Base-by-base conservation (phyloP, 2,797 vertebrate species). In the Sebastes kiyomatsui region DNA sequence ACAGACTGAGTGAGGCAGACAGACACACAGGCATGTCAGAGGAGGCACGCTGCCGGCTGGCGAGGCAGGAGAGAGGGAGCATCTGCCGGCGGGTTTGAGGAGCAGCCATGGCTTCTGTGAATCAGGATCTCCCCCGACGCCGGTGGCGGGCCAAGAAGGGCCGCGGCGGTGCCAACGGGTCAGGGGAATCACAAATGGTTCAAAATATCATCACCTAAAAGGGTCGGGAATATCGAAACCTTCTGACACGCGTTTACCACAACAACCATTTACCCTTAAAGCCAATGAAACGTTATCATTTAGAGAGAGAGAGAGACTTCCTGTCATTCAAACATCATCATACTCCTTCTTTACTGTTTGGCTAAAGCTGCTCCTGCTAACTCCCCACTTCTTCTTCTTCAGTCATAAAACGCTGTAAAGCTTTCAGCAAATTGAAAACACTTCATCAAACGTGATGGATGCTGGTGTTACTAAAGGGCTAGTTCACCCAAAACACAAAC, bases 61-160 rank as follows among this genome's bases (percentile, higher is more conserved):
- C 88, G 73, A 85, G 82, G 84, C 89, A 71, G 90, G 90, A 89
- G 74, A 77, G 83, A 86, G 91, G 86, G 92, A 94, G 93, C 93
- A 94, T 94, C 93, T 94, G 94, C 86, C 87, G 83, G 82, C 75
- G 90, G 91, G 90, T 93, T 93, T 92, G 88, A 93, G 91, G 87
- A 91, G 91, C 91, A 89, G 92, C 90, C 89, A 90, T 84, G 90
- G 91, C 87, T 89, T 91, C 90, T 90, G 90, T 80, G 87, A 89
- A 79, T 88, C 86, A 76, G 89, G 92, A 93, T 83, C 80, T 93
- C 92, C 91, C 94, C 86, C 14, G 93, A 88, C 67, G 78, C 75
- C 86, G 4, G 14, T 35, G 70, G 28, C 62, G 64, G 84, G 91
- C 91, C 90, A 92, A 89, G 79, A 82, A 83, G 80, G 87, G 86